Evolutionary conservation across 2,113 vertebrate genomes (phyloP).

Genomic region (Trochalopteron elliotii): DNA sequence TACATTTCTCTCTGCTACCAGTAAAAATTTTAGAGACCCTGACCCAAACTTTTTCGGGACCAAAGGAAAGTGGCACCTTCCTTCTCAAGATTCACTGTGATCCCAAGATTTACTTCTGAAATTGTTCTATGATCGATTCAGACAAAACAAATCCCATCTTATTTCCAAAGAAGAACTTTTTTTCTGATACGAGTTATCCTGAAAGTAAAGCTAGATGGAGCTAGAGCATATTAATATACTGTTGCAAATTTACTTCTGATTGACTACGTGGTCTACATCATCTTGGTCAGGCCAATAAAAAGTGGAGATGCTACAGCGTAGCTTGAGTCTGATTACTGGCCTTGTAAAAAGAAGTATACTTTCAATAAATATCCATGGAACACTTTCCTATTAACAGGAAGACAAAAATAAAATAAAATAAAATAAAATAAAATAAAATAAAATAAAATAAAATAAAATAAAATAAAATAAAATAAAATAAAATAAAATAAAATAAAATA

Average conservation of each 20-base stretch:
- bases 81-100: neutral
- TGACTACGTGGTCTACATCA: neutral
- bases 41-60: neutral
- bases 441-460: too few relatives aligned
- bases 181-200: neutral
- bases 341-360: neutral
- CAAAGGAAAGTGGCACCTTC: neutral
- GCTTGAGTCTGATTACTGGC: neutral
- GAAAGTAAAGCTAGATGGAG: slow-evolving; percentile 73
- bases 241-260: neutral
- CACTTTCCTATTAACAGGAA: neutral
- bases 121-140: neutral
- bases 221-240: slow-evolving; percentile 57
- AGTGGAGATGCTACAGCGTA: neutral
- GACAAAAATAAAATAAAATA: neutral
- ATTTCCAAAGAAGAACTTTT: neutral
- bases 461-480: too few relatives aligned
- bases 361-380: neutral
- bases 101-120: neutral
- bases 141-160: neutral
- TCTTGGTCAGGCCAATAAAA: neutral
- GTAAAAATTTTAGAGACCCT: neutral
- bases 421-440: too few relatives aligned
- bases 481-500: too few relatives aligned
- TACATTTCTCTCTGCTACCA: neutral